Evolutionary conservation across 2,113 vertebrate species (phyloP).

Genomic region (Nycticorax nycticorax): DNA sequence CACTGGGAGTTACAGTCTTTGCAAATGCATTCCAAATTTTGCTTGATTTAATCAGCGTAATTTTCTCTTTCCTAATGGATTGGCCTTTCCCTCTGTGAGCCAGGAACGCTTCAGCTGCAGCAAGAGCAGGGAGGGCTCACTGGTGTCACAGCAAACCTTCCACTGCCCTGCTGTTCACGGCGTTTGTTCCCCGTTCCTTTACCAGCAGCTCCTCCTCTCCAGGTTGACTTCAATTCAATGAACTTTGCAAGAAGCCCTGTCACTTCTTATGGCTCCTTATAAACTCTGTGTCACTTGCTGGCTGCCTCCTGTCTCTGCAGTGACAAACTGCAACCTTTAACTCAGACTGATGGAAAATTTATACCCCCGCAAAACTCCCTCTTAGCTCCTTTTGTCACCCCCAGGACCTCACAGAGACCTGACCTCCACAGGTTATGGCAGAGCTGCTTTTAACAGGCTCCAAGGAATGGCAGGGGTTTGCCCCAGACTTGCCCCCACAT

Average conservation of each 20-base stretch:
- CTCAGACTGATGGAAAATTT: background rate
- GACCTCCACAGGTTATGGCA: background rate
- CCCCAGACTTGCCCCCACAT: background rate
- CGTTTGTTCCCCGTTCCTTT: background rate
- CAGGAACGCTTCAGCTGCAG: background rate
- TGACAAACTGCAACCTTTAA: background rate
- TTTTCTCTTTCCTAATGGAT: conserved; percentile 27
- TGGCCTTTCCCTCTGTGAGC: background rate
- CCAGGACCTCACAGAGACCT: background rate
- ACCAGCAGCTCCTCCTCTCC: background rate
- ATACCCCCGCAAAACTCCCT: background rate
- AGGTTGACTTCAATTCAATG: background rate
- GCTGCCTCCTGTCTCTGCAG: background rate
- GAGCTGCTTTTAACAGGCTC: background rate
- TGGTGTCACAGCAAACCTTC: background rate
- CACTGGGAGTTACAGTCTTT: background rate
- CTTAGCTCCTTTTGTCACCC: background rate
- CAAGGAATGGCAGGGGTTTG: background rate
- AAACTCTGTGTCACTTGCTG: background rate
- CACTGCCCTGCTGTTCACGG: background rate
- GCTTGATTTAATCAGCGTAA: background rate
- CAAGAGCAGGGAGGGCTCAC: background rate
- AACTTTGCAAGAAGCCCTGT: background rate
- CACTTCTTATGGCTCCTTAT: background rate
- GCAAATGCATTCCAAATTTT: conserved; percentile 1